phyloP scores from a whole-genome alignment of 2,113 vertebrate genomes.

The Burhinus oedicnemus region DNA sequence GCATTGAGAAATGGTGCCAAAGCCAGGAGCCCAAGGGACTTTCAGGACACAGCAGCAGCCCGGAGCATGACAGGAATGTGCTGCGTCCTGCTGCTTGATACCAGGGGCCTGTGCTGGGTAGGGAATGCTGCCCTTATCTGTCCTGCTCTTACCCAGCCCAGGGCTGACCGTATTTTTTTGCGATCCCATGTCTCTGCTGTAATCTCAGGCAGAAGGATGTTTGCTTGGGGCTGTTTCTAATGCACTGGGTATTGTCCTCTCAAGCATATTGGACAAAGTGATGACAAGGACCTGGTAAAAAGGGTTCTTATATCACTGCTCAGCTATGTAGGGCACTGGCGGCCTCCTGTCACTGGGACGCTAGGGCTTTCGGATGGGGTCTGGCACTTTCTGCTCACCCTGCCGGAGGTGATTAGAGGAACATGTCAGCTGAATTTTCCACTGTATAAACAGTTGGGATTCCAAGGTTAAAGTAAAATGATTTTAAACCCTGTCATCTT shows the following conservation, averaged over 20 bases:
- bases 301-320: constrained; percentile 73
- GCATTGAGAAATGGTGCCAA: background rate
- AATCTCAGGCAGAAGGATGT: constrained; percentile 59
- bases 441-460: constrained; percentile 71
- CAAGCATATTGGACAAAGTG: constrained; percentile 46
- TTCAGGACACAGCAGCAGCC: constrained; percentile 4
- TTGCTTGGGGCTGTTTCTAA: constrained; percentile 49
- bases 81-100: constrained; percentile 35
- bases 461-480: constrained; percentile 70
- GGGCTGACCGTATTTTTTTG: background rate
- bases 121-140: constrained; percentile 71
- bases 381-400: constrained; percentile 42
- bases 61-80: background rate
- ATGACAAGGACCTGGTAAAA: constrained; percentile 79
- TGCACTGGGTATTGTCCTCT: constrained; percentile 74
- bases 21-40: background rate
- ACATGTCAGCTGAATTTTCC: constrained; percentile 74
- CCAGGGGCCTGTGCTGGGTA: background rate
- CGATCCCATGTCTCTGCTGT: constrained; percentile 52
- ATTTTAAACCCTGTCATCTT: constrained; percentile 61
- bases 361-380: constrained; percentile 38
- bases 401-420: constrained; percentile 73
- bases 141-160: background rate
- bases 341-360: constrained; percentile 51
- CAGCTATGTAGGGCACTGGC: constrained; percentile 65